Percentiles rank a stretch among this genome's conserved stretches.
Conservation (phyloP, 2,888 invertebrate species). For the Dryobotodes eremita region DNA sequence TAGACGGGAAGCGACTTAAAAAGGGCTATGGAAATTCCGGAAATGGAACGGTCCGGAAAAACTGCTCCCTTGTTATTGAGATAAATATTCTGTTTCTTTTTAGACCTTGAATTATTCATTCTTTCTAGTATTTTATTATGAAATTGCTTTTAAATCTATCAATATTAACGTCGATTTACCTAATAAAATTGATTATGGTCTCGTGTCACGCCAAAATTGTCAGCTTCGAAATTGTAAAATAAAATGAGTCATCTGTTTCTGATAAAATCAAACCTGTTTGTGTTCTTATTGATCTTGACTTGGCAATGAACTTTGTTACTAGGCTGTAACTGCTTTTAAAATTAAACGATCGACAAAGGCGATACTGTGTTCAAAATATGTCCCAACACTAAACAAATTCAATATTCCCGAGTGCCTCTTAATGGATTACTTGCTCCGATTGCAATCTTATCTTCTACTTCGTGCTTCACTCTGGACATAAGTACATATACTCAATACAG, state of each 20-base stretch:
- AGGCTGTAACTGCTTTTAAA: conserved; percentile 32
- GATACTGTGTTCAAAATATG: background rate
- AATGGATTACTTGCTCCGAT: conserved; percentile 33
- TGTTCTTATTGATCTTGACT: conserved; percentile 39
- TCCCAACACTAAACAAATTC: conserved; percentile 2
- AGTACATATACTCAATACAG: background rate
- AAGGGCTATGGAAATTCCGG: conserved; percentile 31
- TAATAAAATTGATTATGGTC: conserved; percentile 44
- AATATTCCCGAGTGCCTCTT: conserved; percentile 28
- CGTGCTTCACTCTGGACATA: conserved; percentile 8
- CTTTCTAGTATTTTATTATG: conserved; percentile 2
- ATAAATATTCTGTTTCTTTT: conserved; percentile 25
- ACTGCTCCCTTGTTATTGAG: conserved; percentile 18
- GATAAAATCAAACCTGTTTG: conserved; percentile 53
- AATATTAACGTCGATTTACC: conserved; percentile 39
- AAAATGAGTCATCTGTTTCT: conserved; percentile 46
- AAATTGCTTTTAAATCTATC: conserved; percentile 37
- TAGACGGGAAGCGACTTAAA: conserved; percentile 38
- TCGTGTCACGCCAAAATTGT: conserved; percentile 49
- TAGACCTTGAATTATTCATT: conserved; percentile 31
- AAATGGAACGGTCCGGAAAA: conserved; percentile 23
- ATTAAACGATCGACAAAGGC: background rate
- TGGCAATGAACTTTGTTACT: conserved; percentile 53
- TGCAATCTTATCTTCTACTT: conserved; percentile 29
- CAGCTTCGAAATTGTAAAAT: conserved; percentile 46